Evolutionary conservation across 35 echinoderm and acorn worm genomes (phyloP).

Genomic region (Anneissia japonica): DNA sequence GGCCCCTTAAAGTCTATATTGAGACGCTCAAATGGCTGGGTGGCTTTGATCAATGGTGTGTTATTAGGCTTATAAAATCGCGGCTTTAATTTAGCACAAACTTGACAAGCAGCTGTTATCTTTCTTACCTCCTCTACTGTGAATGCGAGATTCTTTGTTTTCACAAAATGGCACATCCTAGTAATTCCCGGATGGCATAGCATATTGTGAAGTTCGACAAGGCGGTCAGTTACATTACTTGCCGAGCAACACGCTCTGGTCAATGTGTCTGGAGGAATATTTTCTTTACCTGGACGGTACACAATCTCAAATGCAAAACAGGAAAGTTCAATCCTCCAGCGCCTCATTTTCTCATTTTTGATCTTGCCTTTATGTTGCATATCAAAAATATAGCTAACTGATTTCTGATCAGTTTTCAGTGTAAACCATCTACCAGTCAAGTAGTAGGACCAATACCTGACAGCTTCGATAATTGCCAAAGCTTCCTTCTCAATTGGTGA

Average conservation of each 20-base stretch:
- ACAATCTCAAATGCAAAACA: conserved; percentile 32
- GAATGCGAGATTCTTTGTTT: conserved; percentile 12
- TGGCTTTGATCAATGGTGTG: conserved; percentile 28
- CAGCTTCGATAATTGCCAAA: conserved; percentile 29
- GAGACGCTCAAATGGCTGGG: conserved; percentile 22
- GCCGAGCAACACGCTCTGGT: conserved; percentile 37
- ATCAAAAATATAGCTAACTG: conserved; percentile 31
- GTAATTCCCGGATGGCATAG: conserved; percentile 28
- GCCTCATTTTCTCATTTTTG: conserved; percentile 34
- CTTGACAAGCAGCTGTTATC: conserved; percentile 17
- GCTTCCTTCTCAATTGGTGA: conserved; percentile 35
- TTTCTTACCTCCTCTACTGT: conserved; percentile 26
- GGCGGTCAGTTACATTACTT: conserved; percentile 1
- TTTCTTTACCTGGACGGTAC: conserved; percentile 29
- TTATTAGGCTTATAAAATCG: conserved; percentile 30
- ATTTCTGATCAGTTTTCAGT: conserved; percentile 36
- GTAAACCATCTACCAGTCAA: conserved; percentile 18
- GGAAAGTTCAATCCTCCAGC: conserved; percentile 41
- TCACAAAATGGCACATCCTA: conserved; percentile 34
- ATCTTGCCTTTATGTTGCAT: conserved; percentile 48
- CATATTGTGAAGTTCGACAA: conserved; percentile 17
- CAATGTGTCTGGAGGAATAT: conserved; percentile 30
- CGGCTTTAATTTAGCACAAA: conserved; percentile 31
- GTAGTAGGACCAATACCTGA: conserved; percentile 20
- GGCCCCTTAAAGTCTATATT: conserved; percentile 37